Evolutionary conservation across 1,140 invertebrate species (phyloP).

Genomic region (Vollenhovia emeryi): DNA sequence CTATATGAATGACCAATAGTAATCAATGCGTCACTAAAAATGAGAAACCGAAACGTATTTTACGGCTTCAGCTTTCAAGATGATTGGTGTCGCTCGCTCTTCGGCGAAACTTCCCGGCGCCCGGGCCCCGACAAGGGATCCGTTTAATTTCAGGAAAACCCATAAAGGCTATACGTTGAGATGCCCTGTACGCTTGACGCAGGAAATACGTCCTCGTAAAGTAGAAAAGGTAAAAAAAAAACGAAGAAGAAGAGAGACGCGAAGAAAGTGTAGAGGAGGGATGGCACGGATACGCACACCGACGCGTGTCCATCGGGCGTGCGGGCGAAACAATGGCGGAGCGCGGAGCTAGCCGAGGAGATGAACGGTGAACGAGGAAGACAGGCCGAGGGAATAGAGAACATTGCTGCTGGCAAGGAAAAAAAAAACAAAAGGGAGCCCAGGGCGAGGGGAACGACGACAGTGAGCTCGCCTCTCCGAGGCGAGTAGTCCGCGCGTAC

Average conservation of each 20-base stretch:
- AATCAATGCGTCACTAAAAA: conserved; percentile 1
- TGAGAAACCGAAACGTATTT: conserved; percentile 13
- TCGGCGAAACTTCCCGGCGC: conserved; percentile 14
- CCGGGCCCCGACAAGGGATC: conserved; percentile 46
- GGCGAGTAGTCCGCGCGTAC: conserved; percentile 65
- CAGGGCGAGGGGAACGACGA: conserved; percentile 67
- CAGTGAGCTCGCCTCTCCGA: conserved; percentile 61
- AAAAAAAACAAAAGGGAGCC: conserved; percentile 20
- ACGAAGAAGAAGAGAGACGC: conserved; percentile 27
- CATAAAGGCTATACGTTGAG: conserved; percentile 73
- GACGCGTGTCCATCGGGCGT: conserved; percentile 21
- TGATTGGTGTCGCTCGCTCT: background rate
- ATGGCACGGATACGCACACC: conserved; percentile 38
- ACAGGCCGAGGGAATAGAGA: conserved; percentile 30
- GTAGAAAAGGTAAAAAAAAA: conserved; percentile 60
- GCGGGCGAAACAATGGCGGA: conserved; percentile 64
- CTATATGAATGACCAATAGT: background rate
- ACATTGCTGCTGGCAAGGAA: background rate
- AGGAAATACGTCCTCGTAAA: conserved; percentile 74
- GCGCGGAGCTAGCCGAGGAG: conserved; percentile 33
- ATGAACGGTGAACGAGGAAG: conserved; percentile 67
- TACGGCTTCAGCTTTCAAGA: background rate
- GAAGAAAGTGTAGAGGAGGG: conserved; percentile 37
- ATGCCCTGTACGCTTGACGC: conserved; percentile 47
- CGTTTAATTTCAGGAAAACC: conserved; percentile 74